Conservation (phyloP, 2,113 vertebrate genomes). For the Neomonachus schauinslandi region DNA sequence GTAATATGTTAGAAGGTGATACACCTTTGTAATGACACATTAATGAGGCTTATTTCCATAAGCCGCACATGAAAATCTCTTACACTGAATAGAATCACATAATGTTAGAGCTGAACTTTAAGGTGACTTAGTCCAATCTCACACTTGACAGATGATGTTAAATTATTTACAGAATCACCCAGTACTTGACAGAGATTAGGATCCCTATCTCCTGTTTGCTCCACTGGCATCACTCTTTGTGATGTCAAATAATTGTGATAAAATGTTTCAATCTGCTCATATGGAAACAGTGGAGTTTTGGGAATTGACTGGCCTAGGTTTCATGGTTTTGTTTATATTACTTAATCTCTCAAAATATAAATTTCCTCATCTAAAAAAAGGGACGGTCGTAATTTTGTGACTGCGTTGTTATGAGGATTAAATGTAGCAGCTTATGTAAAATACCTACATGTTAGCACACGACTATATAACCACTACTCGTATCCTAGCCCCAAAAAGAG, state of each 20-base stretch:
- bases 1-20: not conserved
- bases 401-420: not conserved
- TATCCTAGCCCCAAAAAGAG: not conserved
- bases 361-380: constrained; percentile 30
- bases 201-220: not conserved
- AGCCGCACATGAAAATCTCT: not conserved
- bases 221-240: not conserved
- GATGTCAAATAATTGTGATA: constrained; percentile 41
- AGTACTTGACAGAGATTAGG: not conserved
- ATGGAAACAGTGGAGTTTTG: not conserved
- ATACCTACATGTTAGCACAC: not conserved
- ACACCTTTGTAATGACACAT: not conserved
- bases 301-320: not conserved
- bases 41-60: not conserved
- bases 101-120: not conserved
- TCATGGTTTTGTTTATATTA: constrained; percentile 41
- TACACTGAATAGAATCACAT: not conserved
- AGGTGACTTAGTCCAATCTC: not conserved
- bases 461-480: constrained; percentile 15
- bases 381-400: not conserved
- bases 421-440: constrained; percentile 8
- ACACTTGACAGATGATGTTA: not conserved
- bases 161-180: not conserved
- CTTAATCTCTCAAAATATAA: constrained; percentile 42
- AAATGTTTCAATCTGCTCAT: constrained; percentile 44